Percentiles rank a stretch among this genome's conserved stretches.
Conservation (phyloP, 2,888 invertebrate species). For the Rhamphomyia laevipes region DNA sequence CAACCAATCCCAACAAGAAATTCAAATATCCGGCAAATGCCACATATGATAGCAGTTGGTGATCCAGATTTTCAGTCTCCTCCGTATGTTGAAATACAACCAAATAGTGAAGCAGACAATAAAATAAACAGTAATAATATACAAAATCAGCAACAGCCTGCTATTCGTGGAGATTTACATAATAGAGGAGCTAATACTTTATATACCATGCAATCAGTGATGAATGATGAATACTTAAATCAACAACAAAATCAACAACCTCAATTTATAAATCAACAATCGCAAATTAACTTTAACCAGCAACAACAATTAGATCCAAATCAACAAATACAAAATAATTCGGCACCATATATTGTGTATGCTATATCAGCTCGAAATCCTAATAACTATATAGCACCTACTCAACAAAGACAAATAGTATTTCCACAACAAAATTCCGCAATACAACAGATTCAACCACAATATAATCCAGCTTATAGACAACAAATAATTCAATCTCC, state of each 20-base stretch:
- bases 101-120: constrained; percentile 15
- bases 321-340: too few relatives aligned
- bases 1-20: constrained; percentile 22
- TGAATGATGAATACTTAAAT: background rate
- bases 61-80: constrained; percentile 23
- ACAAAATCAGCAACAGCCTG: background rate
- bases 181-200: constrained; percentile 2
- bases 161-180: constrained; percentile 8
- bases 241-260: background rate
- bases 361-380: too few relatives aligned
- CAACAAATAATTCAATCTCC: too few relatives aligned
- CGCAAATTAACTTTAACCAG: too few relatives aligned
- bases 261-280: too few relatives aligned
- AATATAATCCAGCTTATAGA: too few relatives aligned
- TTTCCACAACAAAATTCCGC: too few relatives aligned
- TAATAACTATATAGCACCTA: too few relatives aligned
- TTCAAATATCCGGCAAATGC: constrained; percentile 20
- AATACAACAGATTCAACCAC: too few relatives aligned
- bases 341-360: too few relatives aligned
- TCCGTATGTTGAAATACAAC: constrained; percentile 13
- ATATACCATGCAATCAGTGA: background rate
- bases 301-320: too few relatives aligned
- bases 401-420: too few relatives aligned
- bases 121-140: constrained; percentile 1
- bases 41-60: constrained; percentile 26